Percentiles rank a stretch among this genome's conserved stretches.
Conservation (phyloP, 1,140 invertebrate species). For the Drosophila pallidifrons region DNA sequence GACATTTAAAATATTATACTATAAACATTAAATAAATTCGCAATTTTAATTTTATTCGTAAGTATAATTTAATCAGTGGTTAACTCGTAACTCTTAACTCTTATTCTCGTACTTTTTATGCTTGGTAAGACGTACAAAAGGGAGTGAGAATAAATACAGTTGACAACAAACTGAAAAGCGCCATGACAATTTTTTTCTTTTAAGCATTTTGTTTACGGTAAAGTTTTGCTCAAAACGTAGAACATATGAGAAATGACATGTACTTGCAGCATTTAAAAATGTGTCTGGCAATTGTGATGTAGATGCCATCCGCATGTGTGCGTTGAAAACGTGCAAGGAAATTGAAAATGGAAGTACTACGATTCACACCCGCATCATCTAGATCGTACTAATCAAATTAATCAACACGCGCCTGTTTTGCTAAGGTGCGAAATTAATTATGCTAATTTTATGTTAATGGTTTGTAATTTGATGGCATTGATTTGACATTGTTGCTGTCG, state of each 20-base stretch:
- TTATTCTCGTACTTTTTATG: too few species aligned
- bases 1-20: too few species aligned
- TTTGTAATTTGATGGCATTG: conserved; percentile 73
- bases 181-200: not conserved
- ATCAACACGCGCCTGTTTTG: conserved; percentile 45
- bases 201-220: not conserved
- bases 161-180: conserved; percentile 9
- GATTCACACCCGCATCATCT: conserved; percentile 7
- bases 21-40: too few species aligned
- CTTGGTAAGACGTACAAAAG: not conserved
- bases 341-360: conserved; percentile 23
- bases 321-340: conserved; percentile 16
- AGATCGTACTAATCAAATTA: conserved; percentile 57
- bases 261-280: not conserved
- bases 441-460: conserved; percentile 72
- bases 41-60: too few species aligned
- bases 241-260: not conserved
- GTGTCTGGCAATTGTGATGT: conserved; percentile 3
- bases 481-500: conserved; percentile 58
- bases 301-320: not conserved
- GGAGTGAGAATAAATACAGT: not conserved
- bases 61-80: too few species aligned
- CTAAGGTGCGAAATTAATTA: conserved; percentile 70
- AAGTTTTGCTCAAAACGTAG: conserved; percentile 11
- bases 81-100: too few species aligned